Base-by-base conservation (phyloP, 1,140 invertebrate species). In the Diorhabda sublineata region DNA sequence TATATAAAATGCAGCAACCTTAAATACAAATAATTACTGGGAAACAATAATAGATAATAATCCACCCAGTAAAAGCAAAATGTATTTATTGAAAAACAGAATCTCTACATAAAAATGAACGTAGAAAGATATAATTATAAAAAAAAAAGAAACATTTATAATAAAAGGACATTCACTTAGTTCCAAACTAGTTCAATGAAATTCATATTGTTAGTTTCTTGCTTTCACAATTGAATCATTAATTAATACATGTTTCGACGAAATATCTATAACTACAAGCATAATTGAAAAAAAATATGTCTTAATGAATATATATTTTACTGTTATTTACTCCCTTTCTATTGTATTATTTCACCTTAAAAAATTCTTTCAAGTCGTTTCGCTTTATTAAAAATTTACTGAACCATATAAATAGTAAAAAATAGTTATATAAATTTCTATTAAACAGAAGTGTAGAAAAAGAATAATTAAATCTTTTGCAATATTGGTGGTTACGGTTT, bases 251-350 rank as follows among this genome's bases (percentile, higher is more conserved):
- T 26, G 26, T 26, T 26, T 26, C 26, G 26, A 26, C 26, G 26
- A 26, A 26, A 26, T 26, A 26, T 26, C 26, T 26, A 26, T 26
- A 26, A 26, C 26, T 26, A 26, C 26, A 26, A 26, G 4, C 47
- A 2, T 43, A 61, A 41, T 3, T 43, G 26, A 41, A 6, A 61
- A 11, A 61, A 61, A 7, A 6, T 41, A 6, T 7, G 6, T 11
- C 42, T 7, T 41, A 61, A 61, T 61, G 11, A 6, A 42, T 11
- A 61, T 57, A 61, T 61, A 61, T 61, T 61, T 61, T 61, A 41
- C 26, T 41, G 42, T 61, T 43, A 61, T 43, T 8, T 7, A 61
- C 11, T 11, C 26, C 11, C 42, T 61, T 43, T 61, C 7, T 42
- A 60, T 42, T 41, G 11, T 41, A 42, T 61, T 61, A 11, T 61